phyloP scores from a whole-genome alignment of 2,113 vertebrate genomes.

The Himantopus leucocephalus region DNA sequence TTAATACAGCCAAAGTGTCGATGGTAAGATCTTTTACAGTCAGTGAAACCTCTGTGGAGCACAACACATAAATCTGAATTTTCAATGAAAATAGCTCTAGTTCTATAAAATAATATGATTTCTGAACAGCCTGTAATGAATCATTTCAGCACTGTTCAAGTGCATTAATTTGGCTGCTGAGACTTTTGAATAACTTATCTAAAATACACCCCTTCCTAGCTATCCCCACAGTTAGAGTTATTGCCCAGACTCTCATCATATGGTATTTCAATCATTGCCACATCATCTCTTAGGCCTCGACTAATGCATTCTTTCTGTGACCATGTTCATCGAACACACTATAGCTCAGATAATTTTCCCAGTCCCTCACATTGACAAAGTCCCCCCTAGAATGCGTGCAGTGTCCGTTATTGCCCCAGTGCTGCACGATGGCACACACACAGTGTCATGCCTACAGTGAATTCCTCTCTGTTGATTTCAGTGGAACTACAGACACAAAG shows the following conservation, averaged over 20 bases:
- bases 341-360: not conserved
- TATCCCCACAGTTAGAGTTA: not conserved
- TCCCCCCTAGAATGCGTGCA: fast-evolving
- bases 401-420: not conserved
- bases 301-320: not conserved
- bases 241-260: not conserved
- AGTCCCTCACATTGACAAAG: not conserved
- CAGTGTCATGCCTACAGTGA: not conserved
- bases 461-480: not conserved
- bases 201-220: not conserved
- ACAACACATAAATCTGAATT: not conserved
- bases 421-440: fast-evolving
- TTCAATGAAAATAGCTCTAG: not conserved
- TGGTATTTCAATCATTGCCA: constrained; percentile 15
- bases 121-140: not conserved
- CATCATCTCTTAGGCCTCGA: not conserved
- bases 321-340: not conserved
- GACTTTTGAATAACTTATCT: not conserved
- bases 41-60: constrained; percentile 6
- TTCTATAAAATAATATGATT: not conserved
- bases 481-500: not conserved
- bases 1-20: not conserved
- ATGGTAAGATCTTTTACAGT: not conserved
- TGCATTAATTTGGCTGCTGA: not conserved
- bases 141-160: not conserved